Percentiles rank a stretch among this genome's conserved stretches.
These are phyloP conservation scores for Cephalopterus ornatus DNA, from an alignment of 2,113 vertebrate genomes.

Conservation along the genomic window DNA sequence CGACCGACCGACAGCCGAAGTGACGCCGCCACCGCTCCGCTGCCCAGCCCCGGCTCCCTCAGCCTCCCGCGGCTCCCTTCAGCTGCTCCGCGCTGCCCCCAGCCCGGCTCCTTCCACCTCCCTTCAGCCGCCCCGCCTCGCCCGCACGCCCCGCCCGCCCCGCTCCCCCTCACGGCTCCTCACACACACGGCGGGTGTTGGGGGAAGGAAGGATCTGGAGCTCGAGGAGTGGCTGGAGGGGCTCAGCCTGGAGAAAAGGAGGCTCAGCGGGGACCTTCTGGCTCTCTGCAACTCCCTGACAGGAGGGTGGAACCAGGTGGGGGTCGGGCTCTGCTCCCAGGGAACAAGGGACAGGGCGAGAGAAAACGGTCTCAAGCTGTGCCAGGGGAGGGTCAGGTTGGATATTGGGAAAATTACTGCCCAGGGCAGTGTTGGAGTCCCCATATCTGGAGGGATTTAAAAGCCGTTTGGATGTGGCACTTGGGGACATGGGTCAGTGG, in stretches of 20 bases:
- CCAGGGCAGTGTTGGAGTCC: background rate
- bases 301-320: background rate
- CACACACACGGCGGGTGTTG: too few relatives aligned
- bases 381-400: background rate
- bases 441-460: background rate
- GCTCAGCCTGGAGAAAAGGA: background rate
- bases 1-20: background rate
- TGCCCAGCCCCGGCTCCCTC: background rate
- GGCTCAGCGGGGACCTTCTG: background rate
- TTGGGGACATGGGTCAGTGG: background rate
- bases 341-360: background rate
- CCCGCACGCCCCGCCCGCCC: background rate
- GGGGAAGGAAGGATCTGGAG: background rate
- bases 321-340: background rate
- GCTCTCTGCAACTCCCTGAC: background rate
- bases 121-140: background rate
- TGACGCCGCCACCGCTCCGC: background rate
- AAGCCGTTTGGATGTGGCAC: background rate
- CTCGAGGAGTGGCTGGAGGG: background rate
- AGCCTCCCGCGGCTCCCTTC: background rate
- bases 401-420: background rate
- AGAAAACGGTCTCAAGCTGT: background rate
- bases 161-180: background rate
- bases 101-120: background rate
- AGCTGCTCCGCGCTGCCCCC: background rate